phyloP scores from a whole-genome alignment of 2,113 vertebrate species.

The Cynopterus brachyotis region DNA sequence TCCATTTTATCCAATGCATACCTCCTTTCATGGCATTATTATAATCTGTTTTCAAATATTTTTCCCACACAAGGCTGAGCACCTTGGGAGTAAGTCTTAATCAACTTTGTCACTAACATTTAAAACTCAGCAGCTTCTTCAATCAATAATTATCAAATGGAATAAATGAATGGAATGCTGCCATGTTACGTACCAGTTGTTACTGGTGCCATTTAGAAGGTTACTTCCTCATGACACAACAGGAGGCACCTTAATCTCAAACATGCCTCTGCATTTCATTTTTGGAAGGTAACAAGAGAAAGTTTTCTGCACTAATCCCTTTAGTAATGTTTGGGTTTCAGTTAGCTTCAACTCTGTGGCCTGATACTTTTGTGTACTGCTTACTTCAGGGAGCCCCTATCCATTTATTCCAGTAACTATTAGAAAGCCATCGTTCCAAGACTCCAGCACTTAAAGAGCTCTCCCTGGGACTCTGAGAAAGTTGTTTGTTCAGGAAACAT shows the following conservation, averaged over 20 bases:
- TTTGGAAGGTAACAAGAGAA: not conserved
- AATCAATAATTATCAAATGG: not conserved
- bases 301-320: not conserved
- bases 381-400: not conserved
- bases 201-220: not conserved
- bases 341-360: not conserved
- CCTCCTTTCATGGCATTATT: not conserved
- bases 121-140: not conserved
- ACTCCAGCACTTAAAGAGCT: too few relatives aligned
- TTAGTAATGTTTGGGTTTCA: not conserved
- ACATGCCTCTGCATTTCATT: not conserved
- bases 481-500: not conserved
- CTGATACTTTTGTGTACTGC: not conserved
- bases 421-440: not conserved
- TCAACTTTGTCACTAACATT: not conserved
- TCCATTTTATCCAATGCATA: not conserved
- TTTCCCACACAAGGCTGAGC: not conserved
- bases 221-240: not conserved
- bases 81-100: not conserved
- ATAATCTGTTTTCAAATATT: not conserved
- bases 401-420: not conserved
- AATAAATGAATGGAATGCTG: not conserved
- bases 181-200: not conserved
- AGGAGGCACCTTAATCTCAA: not conserved
- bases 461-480: not conserved